phyloP scores from a whole-genome alignment of 1,140 invertebrate genomes.

The Zaprionus taronus region DNA sequence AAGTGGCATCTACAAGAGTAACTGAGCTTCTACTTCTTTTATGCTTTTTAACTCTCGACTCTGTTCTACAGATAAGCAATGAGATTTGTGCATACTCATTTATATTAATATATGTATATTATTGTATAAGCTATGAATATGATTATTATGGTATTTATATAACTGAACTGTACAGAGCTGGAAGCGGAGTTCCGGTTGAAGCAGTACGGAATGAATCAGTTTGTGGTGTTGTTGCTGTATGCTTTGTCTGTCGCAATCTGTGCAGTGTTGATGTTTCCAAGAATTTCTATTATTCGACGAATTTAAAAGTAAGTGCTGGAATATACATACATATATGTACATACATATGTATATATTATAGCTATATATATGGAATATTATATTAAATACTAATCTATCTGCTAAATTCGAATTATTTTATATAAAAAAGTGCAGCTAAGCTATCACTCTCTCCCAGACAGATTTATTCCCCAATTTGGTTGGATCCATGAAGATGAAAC shows the following conservation, averaged over 20 bases:
- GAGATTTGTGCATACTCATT: not conserved
- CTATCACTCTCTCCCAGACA: not conserved
- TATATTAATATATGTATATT: too few relatives aligned
- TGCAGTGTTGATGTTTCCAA: not conserved
- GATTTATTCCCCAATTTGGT: not conserved
- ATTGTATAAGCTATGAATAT: too few relatives aligned
- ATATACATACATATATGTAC: not conserved
- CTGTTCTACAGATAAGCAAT: not conserved
- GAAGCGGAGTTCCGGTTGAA: not conserved
- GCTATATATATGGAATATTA: not conserved
- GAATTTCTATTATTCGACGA: too few relatives aligned
- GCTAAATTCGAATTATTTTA: not conserved
- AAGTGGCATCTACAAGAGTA: too few relatives aligned
- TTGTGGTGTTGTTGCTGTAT: not conserved
- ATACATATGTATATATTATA: not conserved
- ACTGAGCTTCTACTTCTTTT: not conserved
- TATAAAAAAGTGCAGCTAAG: not conserved
- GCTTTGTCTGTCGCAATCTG: not conserved
- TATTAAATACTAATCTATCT: too few relatives aligned
- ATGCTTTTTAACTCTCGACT: not conserved
- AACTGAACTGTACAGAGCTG: not conserved
- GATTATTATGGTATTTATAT: not conserved
- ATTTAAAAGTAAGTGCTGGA: not conserved
- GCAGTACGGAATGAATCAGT: not conserved
- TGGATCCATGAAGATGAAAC: not conserved